A percentile compares a stretch with the other conserved stretches of the same genome.
These are phyloP conservation scores for Microtus oregoni DNA, from an alignment of 2,113 vertebrate species.

Conservation along the genomic window DNA sequence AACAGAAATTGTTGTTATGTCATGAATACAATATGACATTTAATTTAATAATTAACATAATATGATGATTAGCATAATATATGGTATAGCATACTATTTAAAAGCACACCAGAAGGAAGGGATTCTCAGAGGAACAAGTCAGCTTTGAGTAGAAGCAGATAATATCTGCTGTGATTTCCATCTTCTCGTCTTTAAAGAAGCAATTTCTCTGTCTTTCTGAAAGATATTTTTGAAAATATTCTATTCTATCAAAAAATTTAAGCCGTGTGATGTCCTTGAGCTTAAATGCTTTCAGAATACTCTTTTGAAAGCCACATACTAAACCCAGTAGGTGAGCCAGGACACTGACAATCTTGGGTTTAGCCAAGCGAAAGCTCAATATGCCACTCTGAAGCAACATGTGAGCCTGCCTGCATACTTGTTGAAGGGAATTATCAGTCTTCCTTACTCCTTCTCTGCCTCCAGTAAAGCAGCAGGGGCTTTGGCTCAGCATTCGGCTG, in stretches of 20 bases:
- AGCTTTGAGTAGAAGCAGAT: slow-evolving; percentile 29
- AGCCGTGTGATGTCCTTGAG: not conserved
- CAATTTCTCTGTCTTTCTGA: not conserved
- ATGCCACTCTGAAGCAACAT: slow-evolving; percentile 55
- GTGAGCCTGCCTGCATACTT: slow-evolving; percentile 33
- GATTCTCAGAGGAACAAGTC: slow-evolving; percentile 60
- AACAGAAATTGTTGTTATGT: slow-evolving; percentile 67
- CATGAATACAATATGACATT: not conserved
- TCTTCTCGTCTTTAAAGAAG: slow-evolving; percentile 47
- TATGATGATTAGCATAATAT: not conserved
- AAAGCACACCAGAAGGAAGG: slow-evolving; percentile 65
- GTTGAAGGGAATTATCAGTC: slow-evolving; percentile 53
- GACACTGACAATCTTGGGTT: not conserved
- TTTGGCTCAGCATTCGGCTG: slow-evolving; percentile 52
- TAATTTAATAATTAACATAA: not conserved
- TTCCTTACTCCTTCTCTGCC: slow-evolving; percentile 57
- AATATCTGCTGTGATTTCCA: slow-evolving; percentile 36
- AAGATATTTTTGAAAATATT: slow-evolving; percentile 44
- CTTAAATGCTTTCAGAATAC: slow-evolving; percentile 6
- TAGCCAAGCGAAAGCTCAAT: not conserved
- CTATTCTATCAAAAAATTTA: slow-evolving; percentile 50
- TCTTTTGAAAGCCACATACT: slow-evolving; percentile 22
- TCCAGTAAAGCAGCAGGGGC: slow-evolving; percentile 58
- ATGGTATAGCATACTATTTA: slow-evolving; percentile 11
- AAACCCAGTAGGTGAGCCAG: not conserved